Evolutionary conservation across 2,797 vertebrate genomes (phyloP), one percentile per base, ranked within the genome.

Genomic region (Loris lydekkerianus): DNA sequence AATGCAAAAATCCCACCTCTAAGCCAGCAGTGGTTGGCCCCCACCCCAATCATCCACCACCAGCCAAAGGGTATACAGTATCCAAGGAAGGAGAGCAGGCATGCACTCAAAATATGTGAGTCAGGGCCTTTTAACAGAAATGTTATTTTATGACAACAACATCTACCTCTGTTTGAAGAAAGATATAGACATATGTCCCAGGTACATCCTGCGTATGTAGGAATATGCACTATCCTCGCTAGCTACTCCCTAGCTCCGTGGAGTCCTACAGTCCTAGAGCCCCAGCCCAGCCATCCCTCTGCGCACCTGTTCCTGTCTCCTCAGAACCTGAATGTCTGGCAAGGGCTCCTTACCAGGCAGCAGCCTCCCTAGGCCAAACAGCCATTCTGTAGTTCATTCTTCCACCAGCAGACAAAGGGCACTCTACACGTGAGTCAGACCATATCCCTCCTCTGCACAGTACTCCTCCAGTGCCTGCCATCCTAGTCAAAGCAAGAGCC

Each of bases 281-380:
- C 37, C 5, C 14, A 0, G 31, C 58, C 9, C 69, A 27, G 49
- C 14, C 23, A n/a, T 29, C 72, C 3, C 27, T 80, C 43, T 13
- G 10, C 0, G 0, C 18, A 27, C 2, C 61, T 17, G 0, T 5
- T 25, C 8, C 20, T 49, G 34, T 27, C 25, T 40, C 34, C 43
- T 1, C 67, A 46, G 40, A 49, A 29, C 46, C 31, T 17, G 3
- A 40, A 27, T 58, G 37, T 8, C 76, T n/a, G n/a, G 15, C 67
- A 29, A 67, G 34, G 1, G 15, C 23, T 56, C 56, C 84, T 34
- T 6, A 37, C 6, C 31, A 18, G 29, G 60, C 58, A 70, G 7
- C 60, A 10, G 3, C 15, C 43, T 63, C 5, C 29, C 31, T 20
- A 18, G 7, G 9, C 60, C 61, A 10, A 7, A 53, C 17, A 34